Evolutionary conservation across 2,888 invertebrate species (phyloP).

Genomic region (Athripsodes cinereus): DNA sequence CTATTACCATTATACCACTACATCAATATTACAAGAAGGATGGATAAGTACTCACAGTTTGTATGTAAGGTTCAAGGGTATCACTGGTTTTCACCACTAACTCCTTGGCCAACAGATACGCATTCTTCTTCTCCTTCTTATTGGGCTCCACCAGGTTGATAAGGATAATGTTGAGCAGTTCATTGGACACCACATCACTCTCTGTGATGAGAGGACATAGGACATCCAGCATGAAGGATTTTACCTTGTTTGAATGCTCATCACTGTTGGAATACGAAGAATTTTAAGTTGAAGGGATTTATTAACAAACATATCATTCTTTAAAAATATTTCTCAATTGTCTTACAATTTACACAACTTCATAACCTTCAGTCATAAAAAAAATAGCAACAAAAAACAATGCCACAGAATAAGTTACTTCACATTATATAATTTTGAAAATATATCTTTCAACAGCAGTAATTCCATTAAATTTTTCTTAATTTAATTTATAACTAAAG

Average conservation of each 20-base stretch:
- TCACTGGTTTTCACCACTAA: slow-evolving; percentile 86
- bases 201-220: slow-evolving; percentile 91
- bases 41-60: slow-evolving; percentile 59
- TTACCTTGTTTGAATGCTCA: slow-evolving; percentile 93
- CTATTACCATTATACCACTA: too few species aligned
- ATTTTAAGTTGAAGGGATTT: too few species aligned
- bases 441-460: too few species aligned
- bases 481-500: too few species aligned
- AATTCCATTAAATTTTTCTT: not conserved
- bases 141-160: slow-evolving; percentile 92
- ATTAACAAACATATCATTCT: too few species aligned
- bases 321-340: too few species aligned
- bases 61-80: slow-evolving; percentile 90
- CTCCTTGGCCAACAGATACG: slow-evolving; percentile 86
- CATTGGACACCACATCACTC: slow-evolving; percentile 91
- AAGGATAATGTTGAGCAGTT: slow-evolving; percentile 88
- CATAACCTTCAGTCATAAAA: too few species aligned
- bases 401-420: too few species aligned
- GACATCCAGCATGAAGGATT: slow-evolving; percentile 95
- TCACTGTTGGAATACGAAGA: slow-evolving; percentile 54
- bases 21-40: too few species aligned
- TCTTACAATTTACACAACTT: too few species aligned
- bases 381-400: not conserved
- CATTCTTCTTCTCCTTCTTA: slow-evolving; percentile 83
- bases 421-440: too few species aligned